Evolutionary conservation across 2,113 vertebrate genomes (phyloP), one percentile per base, ranked within the genome.

Genomic region (Nanorana parkeri): DNA sequence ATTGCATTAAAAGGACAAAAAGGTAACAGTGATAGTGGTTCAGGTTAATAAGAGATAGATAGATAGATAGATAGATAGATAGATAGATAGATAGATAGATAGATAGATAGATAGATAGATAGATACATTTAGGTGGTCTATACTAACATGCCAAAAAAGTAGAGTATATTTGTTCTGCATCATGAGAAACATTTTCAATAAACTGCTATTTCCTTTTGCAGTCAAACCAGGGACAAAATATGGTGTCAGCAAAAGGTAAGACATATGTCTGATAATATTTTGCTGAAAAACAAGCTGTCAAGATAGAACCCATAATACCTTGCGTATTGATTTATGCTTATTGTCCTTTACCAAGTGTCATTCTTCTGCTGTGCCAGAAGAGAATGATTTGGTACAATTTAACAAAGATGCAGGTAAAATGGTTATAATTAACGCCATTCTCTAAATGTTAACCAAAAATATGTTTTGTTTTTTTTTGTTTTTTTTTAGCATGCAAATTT

Each of bases 291-390:
- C 74, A 77, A 77, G 60, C 74, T 64, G 60, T 77, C 58, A 65
- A 20, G 36, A 52, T 26, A 65, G 23, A 60, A 60, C 47, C 17
- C 74, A 63, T 60, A 77, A 61, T 61, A 75, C 28, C 55, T 61
- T 75, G 72, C 17, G 72, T 75, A 75, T 75, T 75, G 72, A 75
- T 75, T 75, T 75, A 75, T 75, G 56, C 72, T 75, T 60, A 75
- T 75, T 75, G 72, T 75, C 55, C 28, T 75, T 75, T 61, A 75
- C 72, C 52, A 29, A 75, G 55, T 75, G 55, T 61, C 72, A 61
- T 23, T 75, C 72, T 75, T 75, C 55, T 29, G 26, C 36, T 61
- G 28, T 75, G 29, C 72, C 21, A 24, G 56, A 75, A 56, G 10
- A 61, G 55, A 75, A 61, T 75, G 29, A 75, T 75, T 61, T 60